Base-by-base conservation (phyloP, 2,888 invertebrate species). In the Orchesellides sinensis region DNA sequence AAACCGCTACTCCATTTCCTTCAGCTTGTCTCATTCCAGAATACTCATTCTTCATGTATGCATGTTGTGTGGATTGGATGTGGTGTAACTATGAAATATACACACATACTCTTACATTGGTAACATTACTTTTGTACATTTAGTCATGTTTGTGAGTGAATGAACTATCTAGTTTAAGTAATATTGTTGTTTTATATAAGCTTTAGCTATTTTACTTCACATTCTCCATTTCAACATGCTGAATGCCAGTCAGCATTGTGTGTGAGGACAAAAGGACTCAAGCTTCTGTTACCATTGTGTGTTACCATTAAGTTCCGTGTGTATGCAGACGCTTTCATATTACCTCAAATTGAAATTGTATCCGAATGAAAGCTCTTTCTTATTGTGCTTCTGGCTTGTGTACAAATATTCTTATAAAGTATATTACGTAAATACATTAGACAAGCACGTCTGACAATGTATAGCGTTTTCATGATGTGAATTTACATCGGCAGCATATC, bases 1-100 rank as follows among this genome's bases (percentile, higher is more conserved):
- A 87, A 87, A 87, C 85, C 84, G 80, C 84, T 82, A 74, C 83
- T 85, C 87, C 87, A 87, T 87, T 87, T 87, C 87, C 87, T 87
- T 77, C 54, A 82, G 66, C 80, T 52, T 82, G 84, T 85, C 84
- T 85, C 84, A 85, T 84, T 83, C 73, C 77, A 77, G 66, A 69
- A 79, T 73, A 77, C 82, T 66, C 78, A 75, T 80, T 80, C 68
- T 35, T 68, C 59, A 54, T 56, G 68, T 68, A 77, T 68, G 40
- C 52, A 68, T 66, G 68, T 66, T 56, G 12, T 25, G 14, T 27
- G n/a, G n/a, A 40, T 40, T 40, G 40, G 40, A 14, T 40, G 59
- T 59, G n/a, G 29, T 14, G 19, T 19, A 49, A 40, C n/a, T 40
- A 40, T 40, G 1, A 14, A 40, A 40, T 8, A 8, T 40, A 40